Base-by-base conservation (phyloP, 2,113 vertebrate species). In the Nesogale talazaci region DNA sequence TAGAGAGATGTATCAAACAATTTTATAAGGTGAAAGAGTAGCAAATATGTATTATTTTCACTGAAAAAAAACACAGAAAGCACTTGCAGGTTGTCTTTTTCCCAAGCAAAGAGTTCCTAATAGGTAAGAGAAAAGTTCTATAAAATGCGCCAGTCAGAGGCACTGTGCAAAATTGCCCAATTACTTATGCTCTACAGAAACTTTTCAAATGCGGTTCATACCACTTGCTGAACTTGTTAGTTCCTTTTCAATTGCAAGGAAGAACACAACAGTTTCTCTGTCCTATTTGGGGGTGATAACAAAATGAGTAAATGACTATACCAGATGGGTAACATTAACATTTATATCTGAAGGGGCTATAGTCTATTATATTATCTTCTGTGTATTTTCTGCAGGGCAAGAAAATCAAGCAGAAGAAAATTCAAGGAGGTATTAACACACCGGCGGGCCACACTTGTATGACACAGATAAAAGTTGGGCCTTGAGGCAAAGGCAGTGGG, bases 21-120 rank as follows among this genome's bases (percentile, higher is more conserved):
- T 97, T 97, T 97, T 90, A 29, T 90, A 97, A 98, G 95, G 91
- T 87, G 97, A 93, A 97, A 97, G 96, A 17, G 94, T 82, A 95
- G 67, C 83, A 82, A 94, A 56, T 19, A 81, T 91, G 80, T 88
- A 90, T 87, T 67, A 61, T 94, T 90, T 95, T 93, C 61, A 95
- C 95, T 92, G 95, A 88, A 97, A 95, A 97, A 52, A 5, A 52
- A 52, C 96, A 96, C 92, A 94, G 25, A 90, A 94, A 97, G 96
- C 95, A 89, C 90, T 93, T 94, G 91, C 59, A 95, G 52, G 84
- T 75, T 97, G 97, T 95, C 86, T 82, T 97, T 96, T 96, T 91
- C 63, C 69, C 61, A 94, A 70, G 27, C 31, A 79, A 57, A 83
- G 90, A 92, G 81, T 78, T 90, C 93, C 0, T 0, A 93, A 94